These are phyloP conservation scores for Apocheima hispidaria DNA, from an alignment of 2,888 invertebrate species.

Conservation along the genomic window DNA sequence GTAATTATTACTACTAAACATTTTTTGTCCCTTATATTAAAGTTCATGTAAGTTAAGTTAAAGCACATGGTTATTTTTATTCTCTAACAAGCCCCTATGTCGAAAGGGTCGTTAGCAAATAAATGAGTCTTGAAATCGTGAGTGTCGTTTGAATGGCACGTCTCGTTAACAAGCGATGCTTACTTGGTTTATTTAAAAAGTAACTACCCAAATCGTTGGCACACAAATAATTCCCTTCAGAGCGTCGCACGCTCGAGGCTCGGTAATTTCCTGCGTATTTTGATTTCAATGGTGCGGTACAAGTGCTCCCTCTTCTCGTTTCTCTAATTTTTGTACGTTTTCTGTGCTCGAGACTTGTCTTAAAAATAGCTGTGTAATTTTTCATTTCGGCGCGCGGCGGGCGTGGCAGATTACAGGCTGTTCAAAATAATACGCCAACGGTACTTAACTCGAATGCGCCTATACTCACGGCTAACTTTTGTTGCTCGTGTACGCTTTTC, in stretches of 20 bases:
- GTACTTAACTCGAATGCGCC: constrained; percentile 77
- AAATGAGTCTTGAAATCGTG: constrained; percentile 52
- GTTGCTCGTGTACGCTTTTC: constrained; percentile 72
- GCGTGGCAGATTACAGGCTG: constrained; percentile 85
- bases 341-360: constrained; percentile 80
- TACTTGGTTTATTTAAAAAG: constrained; percentile 81
- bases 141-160: constrained; percentile 62
- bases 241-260: constrained; percentile 70
- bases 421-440: constrained; percentile 80
- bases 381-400: constrained; percentile 83
- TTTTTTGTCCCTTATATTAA: not conserved
- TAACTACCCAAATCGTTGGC: constrained; percentile 79
- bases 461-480: constrained; percentile 71
- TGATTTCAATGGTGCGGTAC: constrained; percentile 85
- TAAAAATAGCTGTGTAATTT: constrained; percentile 85
- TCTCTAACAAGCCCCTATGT: constrained; percentile 33
- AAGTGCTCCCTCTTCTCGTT: constrained; percentile 83
- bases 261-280: constrained; percentile 85
- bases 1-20: not conserved
- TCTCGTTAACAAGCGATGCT: constrained; percentile 74
- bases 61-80: constrained; percentile 1
- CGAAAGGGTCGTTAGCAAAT: constrained; percentile 43
- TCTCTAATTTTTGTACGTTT: constrained; percentile 85
- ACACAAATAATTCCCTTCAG: constrained; percentile 79
- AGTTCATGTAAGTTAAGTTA: too few relatives aligned